Percentiles rank a stretch among this genome's conserved stretches.
phyloP scores from a whole-genome alignment of 2,888 invertebrate species.

The Notocelia uddmanniana region DNA sequence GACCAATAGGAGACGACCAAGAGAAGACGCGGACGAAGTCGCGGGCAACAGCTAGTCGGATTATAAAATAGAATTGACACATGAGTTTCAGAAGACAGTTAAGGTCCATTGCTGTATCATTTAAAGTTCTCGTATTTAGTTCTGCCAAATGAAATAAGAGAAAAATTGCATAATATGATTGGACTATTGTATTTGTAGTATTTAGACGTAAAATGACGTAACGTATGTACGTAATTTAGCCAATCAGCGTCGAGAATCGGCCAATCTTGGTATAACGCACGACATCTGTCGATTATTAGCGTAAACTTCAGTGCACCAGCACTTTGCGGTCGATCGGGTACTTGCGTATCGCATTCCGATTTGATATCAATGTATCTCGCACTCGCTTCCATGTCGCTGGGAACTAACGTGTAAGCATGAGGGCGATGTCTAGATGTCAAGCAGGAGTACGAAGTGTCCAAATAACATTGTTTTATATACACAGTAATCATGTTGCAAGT shows the following conservation, averaged over 20 bases:
- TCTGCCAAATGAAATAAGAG: background rate
- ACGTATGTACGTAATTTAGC: conserved; percentile 14
- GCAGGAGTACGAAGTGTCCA: background rate
- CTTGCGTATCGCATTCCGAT: background rate
- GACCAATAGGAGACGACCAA: too few species aligned
- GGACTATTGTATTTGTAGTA: conserved; percentile 7
- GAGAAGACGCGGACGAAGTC: too few species aligned
- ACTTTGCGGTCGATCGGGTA: background rate
- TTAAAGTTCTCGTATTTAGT: background rate
- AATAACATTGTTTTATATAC: background rate
- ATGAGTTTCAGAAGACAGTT: background rate
- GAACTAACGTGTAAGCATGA: background rate
- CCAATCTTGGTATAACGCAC: conserved; percentile 21
- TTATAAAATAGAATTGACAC: too few species aligned
- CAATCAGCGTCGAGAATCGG: conserved; percentile 18
- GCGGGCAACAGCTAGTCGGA: too few species aligned
- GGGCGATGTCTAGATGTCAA: too few species aligned
- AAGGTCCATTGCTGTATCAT: background rate
- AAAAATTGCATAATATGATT: background rate
- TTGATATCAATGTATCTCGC: background rate
- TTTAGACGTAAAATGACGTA: conserved; percentile 7
- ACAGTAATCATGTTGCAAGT: background rate
- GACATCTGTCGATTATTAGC: conserved; percentile 12
- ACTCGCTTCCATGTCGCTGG: background rate
- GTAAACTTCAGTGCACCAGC: conserved; percentile 16